Base-by-base conservation (phyloP, 2,888 invertebrate genomes). In the Seira ritae region DNA sequence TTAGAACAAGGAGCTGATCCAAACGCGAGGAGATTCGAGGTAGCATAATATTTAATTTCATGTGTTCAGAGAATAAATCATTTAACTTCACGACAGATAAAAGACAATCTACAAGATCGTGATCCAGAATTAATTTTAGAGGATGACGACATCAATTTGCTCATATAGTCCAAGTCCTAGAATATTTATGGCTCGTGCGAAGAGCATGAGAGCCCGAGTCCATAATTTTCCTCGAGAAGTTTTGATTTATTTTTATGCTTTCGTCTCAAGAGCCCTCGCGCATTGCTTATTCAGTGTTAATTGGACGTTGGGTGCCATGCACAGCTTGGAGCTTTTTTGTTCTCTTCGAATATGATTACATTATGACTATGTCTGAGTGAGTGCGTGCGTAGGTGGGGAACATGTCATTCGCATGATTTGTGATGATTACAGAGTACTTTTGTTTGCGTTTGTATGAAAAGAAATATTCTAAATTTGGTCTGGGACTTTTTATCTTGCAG, bases 1-100 rank as follows among this genome's bases (percentile, higher is more conserved):
- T 92, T 98, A 87, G 95, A 95, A 85, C 97, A 98, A 92, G 98
- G 97, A 72, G 97, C 97, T 0, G 96, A 98, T 92, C 95, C 97
- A 0, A 94, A 94, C 89, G 94, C 95, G 79, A 94, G 95, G 89
- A 93, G 98, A 91, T 93, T 95, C 92, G 95, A 88, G 83, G 88
- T 87, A 74, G 12, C 19, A 55, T 22, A n/a, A 70, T 1, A 55
- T 76, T 55, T 55, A 55, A 55, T n/a, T 55, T 17, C 15, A 55
- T 55, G 15, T 55, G 3, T 55, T 55, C 12, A 8, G 1, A 55
- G n/a, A 55, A 31, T 31, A 31, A 31, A 31, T 31, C 31, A 31
- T 66, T 66, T 55, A 55, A 2, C 15, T 15, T 55, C 6, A n/a
- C 12, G n/a, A 2, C 3, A 55, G 60, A 74, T 46, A 31, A 2